Percentiles rank a stretch among this genome's conserved stretches.
phyloP scores from a whole-genome alignment of 2,797 vertebrate species.

The Micromesistius poutassou region DNA sequence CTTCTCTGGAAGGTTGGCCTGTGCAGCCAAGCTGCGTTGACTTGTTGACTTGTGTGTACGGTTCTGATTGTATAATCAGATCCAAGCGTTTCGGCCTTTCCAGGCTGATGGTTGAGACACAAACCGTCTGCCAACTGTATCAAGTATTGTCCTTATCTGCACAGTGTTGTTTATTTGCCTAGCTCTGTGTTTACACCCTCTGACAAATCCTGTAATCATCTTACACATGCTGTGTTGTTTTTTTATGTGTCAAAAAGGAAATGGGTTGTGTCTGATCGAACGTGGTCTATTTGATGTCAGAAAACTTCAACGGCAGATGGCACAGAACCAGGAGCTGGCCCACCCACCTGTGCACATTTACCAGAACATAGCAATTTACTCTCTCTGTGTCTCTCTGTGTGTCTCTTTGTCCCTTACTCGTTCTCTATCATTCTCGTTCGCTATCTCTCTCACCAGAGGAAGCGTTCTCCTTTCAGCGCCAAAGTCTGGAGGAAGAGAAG shows the following conservation, averaged over 20 bases:
- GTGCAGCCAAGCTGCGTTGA: neutral
- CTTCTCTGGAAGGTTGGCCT: neutral
- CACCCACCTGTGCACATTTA: slow-evolving; percentile 59
- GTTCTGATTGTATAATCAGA: neutral
- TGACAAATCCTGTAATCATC: slow-evolving; percentile 60
- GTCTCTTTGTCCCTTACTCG: slow-evolving; percentile 1
- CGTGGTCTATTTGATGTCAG: slow-evolving; percentile 49
- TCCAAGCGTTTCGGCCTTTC: neutral
- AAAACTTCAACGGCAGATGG: slow-evolving; percentile 40
- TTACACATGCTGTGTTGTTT: slow-evolving; percentile 55
- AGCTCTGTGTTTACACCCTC: slow-evolving; percentile 56
- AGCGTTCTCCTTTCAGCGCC: slow-evolving; percentile 77
- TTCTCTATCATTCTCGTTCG: slow-evolving; percentile 7
- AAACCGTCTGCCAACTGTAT: slow-evolving; percentile 20
- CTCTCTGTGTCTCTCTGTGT: slow-evolving; percentile 7
- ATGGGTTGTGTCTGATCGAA: slow-evolving; percentile 55
- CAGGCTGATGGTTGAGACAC: neutral
- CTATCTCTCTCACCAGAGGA: slow-evolving; percentile 72
- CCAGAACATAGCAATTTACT: slow-evolving; percentile 46
- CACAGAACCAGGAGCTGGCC: slow-evolving; percentile 46
- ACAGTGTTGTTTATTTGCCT: slow-evolving; percentile 51
- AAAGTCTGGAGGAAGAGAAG: slow-evolving; percentile 82
- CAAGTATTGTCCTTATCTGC: slow-evolving; percentile 38
- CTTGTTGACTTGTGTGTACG: neutral
- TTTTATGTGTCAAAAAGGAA: slow-evolving; percentile 51